Evolutionary conservation across 2,888 invertebrate genomes (phyloP).

Genomic region (Philopedon plagiatum): DNA sequence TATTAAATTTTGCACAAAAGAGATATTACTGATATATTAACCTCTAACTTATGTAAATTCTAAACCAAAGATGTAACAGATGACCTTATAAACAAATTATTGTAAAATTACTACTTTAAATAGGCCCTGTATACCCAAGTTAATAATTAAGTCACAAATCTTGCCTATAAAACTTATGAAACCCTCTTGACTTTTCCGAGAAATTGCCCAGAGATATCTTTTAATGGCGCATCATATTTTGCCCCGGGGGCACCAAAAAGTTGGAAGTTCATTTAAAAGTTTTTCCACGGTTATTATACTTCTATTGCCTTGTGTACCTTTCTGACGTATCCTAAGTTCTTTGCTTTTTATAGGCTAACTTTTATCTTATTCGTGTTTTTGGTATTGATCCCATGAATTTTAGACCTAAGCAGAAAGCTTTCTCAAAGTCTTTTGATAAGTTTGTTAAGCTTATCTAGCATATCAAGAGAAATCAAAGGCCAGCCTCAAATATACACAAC

Average conservation of each 20-base stretch:
- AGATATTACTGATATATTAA: too few relatives aligned
- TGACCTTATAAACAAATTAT: neutral
- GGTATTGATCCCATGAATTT: slow-evolving; percentile 12
- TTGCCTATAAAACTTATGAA: slow-evolving; percentile 36
- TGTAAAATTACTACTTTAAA: slow-evolving; percentile 3
- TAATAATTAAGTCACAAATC: slow-evolving; percentile 46
- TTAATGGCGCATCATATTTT: slow-evolving; percentile 50
- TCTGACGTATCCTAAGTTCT: slow-evolving; percentile 33
- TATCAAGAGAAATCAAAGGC: too few relatives aligned
- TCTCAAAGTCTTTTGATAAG: neutral
- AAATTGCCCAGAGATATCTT: slow-evolving; percentile 40
- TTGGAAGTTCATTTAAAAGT: slow-evolving; percentile 47
- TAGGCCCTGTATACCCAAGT: slow-evolving; percentile 7
- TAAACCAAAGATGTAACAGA: neutral
- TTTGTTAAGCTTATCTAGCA: too few relatives aligned
- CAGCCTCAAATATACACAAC: too few relatives aligned
- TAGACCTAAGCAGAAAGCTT: neutral
- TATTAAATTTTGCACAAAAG: too few relatives aligned
- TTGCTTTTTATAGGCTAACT: slow-evolving; percentile 41
- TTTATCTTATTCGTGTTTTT: slow-evolving; percentile 31
- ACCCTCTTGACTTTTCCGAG: slow-evolving; percentile 21
- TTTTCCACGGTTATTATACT: slow-evolving; percentile 42
- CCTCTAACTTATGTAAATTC: too few relatives aligned
- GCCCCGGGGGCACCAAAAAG: slow-evolving; percentile 40
- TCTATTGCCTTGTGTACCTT: slow-evolving; percentile 49